Conservation (phyloP, 2,113 vertebrate genomes). For the Hippocampus barbouri region DNA sequence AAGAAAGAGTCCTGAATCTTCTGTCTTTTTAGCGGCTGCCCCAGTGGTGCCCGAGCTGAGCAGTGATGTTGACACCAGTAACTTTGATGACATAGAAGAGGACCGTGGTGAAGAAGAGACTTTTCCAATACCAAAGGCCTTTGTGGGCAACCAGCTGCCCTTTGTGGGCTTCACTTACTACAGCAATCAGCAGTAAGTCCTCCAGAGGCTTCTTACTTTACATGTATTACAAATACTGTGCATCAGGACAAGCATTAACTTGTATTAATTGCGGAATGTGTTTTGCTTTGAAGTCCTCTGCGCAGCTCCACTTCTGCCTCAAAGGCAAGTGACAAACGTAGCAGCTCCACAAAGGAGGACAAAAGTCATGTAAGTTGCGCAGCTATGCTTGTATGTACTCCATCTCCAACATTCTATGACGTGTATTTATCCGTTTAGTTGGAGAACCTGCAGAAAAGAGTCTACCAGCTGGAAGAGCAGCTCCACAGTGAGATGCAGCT, state of each 20-base stretch:
- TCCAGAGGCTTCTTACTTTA: neutral
- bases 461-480: constrained; percentile 94
- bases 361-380: constrained; percentile 84
- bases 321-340: constrained; percentile 86
- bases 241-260: neutral
- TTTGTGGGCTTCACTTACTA: constrained; percentile 99
- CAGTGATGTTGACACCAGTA: constrained; percentile 98
- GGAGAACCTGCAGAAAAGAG: constrained; percentile 93
- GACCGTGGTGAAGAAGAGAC: constrained; percentile 97
- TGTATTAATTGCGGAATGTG: neutral
- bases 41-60: constrained; percentile 97
- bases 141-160: constrained; percentile 96
- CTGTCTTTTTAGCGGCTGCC: constrained; percentile 79
- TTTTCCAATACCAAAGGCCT: constrained; percentile 97
- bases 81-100: constrained; percentile 98
- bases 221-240: neutral
- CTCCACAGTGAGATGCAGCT: constrained; percentile 94
- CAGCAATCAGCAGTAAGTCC: constrained; percentile 87
- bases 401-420: neutral
- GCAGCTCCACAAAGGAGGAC: constrained; percentile 80
- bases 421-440: constrained; percentile 71
- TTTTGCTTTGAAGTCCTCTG: constrained; percentile 45
- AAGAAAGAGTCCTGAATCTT: constrained; percentile 1
- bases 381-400: neutral
- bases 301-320: constrained; percentile 48